These are phyloP conservation scores for Hirundichthys speculiger DNA, from an alignment of 2,113 vertebrate species.

Conservation along the genomic window DNA sequence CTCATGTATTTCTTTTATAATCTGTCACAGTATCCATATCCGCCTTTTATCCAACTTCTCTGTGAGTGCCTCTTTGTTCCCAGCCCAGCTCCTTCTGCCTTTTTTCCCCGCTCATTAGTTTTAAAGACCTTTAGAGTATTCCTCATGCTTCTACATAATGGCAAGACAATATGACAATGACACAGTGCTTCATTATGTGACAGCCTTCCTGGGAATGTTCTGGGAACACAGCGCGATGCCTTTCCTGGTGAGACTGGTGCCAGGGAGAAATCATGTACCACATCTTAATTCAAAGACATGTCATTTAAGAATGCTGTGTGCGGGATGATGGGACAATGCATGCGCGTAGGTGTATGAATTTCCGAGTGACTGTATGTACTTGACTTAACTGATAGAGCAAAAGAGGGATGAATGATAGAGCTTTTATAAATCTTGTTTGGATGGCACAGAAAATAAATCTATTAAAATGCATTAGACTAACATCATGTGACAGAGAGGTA, in stretches of 20 bases:
- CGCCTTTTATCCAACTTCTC: slow-evolving; percentile 40
- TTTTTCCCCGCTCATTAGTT: slow-evolving; percentile 45
- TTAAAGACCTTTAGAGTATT: slow-evolving; percentile 59
- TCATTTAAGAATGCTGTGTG: slow-evolving; percentile 30
- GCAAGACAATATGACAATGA: slow-evolving; percentile 59
- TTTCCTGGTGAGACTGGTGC: slow-evolving; percentile 29
- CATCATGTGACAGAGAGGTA: slow-evolving; percentile 17
- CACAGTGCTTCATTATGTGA: slow-evolving; percentile 63
- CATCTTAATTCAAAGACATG: slow-evolving; percentile 44
- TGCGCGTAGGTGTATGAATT: slow-evolving; percentile 14
- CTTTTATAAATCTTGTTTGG: slow-evolving; percentile 27
- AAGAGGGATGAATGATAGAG: slow-evolving; percentile 1
- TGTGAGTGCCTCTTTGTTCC: slow-evolving; percentile 46
- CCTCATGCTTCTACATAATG: slow-evolving; percentile 44
- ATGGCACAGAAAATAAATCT: slow-evolving; percentile 30
- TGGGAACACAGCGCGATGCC: slow-evolving; percentile 22
- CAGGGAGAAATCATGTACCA: slow-evolving; percentile 20
- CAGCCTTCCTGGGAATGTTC: slow-evolving; percentile 55
- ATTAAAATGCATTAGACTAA: slow-evolving; percentile 29
- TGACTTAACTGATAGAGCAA: slow-evolving; percentile 31
- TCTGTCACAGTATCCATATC: slow-evolving; percentile 27
- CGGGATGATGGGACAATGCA: slow-evolving; percentile 34
- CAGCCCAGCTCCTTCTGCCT: neutral
- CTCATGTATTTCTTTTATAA: slow-evolving; percentile 16
- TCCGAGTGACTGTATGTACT: slow-evolving; percentile 23